Evolutionary conservation across 1,140 invertebrate genomes (phyloP).

Genomic region (Luehdorfia chinensis): DNA sequence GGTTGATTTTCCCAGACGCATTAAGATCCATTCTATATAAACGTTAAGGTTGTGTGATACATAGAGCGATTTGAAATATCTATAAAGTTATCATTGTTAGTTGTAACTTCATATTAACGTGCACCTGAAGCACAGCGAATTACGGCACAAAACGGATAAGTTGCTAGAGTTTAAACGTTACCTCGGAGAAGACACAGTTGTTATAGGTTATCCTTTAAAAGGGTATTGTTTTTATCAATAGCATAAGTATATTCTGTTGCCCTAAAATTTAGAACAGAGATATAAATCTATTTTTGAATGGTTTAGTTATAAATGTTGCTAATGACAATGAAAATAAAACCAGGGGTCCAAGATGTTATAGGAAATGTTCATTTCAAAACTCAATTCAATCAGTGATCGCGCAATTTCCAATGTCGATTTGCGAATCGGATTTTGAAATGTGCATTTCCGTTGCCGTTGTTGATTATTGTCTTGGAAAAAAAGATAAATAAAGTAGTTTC

Average conservation of each 20-base stretch:
- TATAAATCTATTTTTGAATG: constrained; percentile 61
- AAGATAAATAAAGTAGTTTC: constrained; percentile 23
- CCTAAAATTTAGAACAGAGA: constrained; percentile 56
- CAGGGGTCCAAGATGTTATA: constrained; percentile 68
- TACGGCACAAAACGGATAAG: constrained; percentile 46
- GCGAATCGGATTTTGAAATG: constrained; percentile 4
- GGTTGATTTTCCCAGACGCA: not conserved
- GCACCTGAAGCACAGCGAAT: constrained; percentile 47
- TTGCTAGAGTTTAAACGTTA: constrained; percentile 55
- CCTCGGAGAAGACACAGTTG: constrained; percentile 66
- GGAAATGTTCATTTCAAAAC: constrained; percentile 25
- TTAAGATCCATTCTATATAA: constrained; percentile 2
- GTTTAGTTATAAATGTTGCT: constrained; percentile 62
- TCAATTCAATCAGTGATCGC: not conserved
- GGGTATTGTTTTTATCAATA: constrained; percentile 61
- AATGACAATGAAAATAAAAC: constrained; percentile 51
- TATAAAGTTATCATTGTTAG: constrained; percentile 23
- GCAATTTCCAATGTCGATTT: not conserved
- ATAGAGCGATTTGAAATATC: constrained; percentile 17
- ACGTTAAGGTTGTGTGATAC: constrained; percentile 1
- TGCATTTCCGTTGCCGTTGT: constrained; percentile 18
- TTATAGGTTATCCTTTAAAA: constrained; percentile 72
- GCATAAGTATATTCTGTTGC: constrained; percentile 59
- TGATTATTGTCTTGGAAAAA: constrained; percentile 27
- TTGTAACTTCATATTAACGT: constrained; percentile 26